A percentile compares a stretch with the other conserved stretches of the same genome.
Evolutionary conservation across 1,140 invertebrate genomes (phyloP).

Genomic region (Drosophila kepulauana): DNA sequence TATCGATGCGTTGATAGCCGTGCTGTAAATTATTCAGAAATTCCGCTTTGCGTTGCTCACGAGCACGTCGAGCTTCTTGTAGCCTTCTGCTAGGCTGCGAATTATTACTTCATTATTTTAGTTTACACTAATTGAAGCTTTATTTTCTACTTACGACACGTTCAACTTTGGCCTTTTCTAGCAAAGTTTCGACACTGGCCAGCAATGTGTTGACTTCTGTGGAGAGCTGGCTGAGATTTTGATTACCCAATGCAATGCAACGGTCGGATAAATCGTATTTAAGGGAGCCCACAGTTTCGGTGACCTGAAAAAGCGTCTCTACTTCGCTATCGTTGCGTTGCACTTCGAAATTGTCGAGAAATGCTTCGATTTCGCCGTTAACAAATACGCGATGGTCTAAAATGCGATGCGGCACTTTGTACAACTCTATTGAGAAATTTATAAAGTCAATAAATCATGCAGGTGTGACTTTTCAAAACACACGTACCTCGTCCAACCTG

Average conservation of each 20-base stretch:
- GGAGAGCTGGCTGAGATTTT: slow-evolving; percentile 56
- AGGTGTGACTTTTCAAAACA: background rate
- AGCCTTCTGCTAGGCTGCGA: slow-evolving; percentile 86
- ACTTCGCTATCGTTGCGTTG: slow-evolving; percentile 91
- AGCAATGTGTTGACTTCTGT: slow-evolving; percentile 61
- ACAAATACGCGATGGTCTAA: slow-evolving; percentile 94
- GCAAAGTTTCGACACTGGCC: slow-evolving; percentile 52
- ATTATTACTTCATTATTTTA: background rate
- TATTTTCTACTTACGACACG: slow-evolving; percentile 42
- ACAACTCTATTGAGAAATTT: slow-evolving; percentile 87
- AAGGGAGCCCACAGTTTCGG: slow-evolving; percentile 92
- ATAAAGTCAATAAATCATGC: background rate
- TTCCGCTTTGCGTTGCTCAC: slow-evolving; percentile 89
- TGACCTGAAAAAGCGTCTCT: slow-evolving; percentile 90
- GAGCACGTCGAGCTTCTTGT: slow-evolving; percentile 86
- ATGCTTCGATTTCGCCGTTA: slow-evolving; percentile 93
- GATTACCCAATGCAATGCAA: slow-evolving; percentile 73
- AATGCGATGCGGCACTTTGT: slow-evolving; percentile 92
- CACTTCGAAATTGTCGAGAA: slow-evolving; percentile 94
- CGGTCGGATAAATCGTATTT: slow-evolving; percentile 86
- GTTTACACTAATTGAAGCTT: background rate
- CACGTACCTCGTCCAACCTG: slow-evolving; percentile 70
- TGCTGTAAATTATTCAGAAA: slow-evolving; percentile 92
- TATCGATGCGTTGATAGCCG: slow-evolving; percentile 90
- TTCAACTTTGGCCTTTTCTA: slow-evolving; percentile 66